These are phyloP conservation scores for Pandion haliaetus DNA, from an alignment of 2,113 vertebrate species.

Conservation along the genomic window DNA sequence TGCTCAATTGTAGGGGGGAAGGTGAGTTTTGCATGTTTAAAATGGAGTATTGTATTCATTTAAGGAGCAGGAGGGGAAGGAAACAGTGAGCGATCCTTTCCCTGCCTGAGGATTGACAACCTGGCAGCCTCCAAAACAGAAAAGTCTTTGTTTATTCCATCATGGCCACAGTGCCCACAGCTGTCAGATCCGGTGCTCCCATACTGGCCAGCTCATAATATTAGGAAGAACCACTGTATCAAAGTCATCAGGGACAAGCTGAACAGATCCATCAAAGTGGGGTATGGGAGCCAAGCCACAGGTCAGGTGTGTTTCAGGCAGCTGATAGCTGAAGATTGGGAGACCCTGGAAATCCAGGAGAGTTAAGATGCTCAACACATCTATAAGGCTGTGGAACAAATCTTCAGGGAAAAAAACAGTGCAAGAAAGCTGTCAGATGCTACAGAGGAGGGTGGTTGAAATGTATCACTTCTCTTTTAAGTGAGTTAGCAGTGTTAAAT, in stretches of 20 bases:
- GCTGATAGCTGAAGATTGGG: not conserved
- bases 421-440: not conserved
- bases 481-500: not conserved
- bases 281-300: not conserved
- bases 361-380: not conserved
- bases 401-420: not conserved
- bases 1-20: not conserved
- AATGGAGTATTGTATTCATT: constrained; percentile 10
- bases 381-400: not conserved
- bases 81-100: not conserved
- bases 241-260: not conserved
- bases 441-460: not conserved
- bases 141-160: constrained; percentile 13
- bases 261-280: not conserved
- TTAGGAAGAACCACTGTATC: not conserved
- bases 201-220: not conserved
- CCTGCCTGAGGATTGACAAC: not conserved
- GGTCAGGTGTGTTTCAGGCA: not conserved
- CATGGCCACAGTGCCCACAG: not conserved
- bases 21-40: not conserved
- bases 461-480: not conserved
- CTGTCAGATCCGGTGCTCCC: not conserved
- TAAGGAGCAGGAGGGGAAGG: not conserved
- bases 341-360: not conserved
- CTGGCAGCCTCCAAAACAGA: not conserved